Evolutionary conservation across 2,888 invertebrate species (phyloP), one percentile per base, ranked within the genome.

Genomic region (Drosophila infuscata): DNA sequence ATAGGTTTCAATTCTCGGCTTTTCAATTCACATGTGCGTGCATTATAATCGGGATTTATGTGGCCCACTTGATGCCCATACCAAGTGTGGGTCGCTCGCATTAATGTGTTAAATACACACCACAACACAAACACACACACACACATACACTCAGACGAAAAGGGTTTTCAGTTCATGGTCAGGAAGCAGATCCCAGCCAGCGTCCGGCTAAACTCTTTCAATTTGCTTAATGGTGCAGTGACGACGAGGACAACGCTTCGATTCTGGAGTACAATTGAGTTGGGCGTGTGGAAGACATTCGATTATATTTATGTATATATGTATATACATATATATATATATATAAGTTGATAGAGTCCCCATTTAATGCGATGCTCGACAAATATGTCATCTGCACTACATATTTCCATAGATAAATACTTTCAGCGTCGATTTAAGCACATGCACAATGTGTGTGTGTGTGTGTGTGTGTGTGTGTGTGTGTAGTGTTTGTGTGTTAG

Each of bases 11-110:
- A 63, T 59, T 71, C 71, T 58, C 67, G 52, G 66, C 70, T 69
- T 72, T 75, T 60, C 67, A 72, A 71, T 70, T 51, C 84, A 79
- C 81, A 81, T 82, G 83, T 71, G 76, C 85, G 74, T 82, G 85
- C 88, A 85, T 88, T 88, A 88, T 88, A 88, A 85, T 74, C 85
- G 81, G 88, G 85, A 79, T 77, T 85, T 88, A 85, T 82, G 71
- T 72, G 79, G 81, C 76, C 85, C 85, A 85, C 85, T 86, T 83
- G 85, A 87, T 76, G 75, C 59, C 70, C 76, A 52, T 46, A 9
- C 52, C 64, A 56, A 53, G 66, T 65, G 68, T 74, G 66, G 65
- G 38, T 60, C 43, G 58, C 56, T 80, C 67, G 73, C 65, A 66
- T 79, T 78, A 86, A 88, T 82, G 88, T 84, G 88, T 84, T 88